phyloP scores from a whole-genome alignment of 2,797 vertebrate genomes.

The Synanceia verrucosa region DNA sequence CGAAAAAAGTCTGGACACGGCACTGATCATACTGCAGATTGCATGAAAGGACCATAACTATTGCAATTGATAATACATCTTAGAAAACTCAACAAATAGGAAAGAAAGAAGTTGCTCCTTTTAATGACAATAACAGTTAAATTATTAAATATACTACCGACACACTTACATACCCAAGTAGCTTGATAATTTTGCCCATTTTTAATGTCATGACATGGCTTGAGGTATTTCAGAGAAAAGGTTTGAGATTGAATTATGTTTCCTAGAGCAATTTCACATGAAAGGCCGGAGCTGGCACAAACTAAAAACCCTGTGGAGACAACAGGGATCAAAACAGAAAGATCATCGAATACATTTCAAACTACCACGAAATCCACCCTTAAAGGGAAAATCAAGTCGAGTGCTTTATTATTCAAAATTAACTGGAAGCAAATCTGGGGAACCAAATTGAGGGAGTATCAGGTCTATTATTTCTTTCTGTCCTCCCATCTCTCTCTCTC shows the following conservation, averaged over 20 bases:
- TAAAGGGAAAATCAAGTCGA: slow-evolving; percentile 7
- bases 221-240: slow-evolving; percentile 13
- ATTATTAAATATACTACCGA: not conserved
- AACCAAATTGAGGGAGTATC: not conserved
- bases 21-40: not conserved
- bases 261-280: slow-evolving; percentile 53
- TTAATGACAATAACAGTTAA: not conserved
- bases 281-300: slow-evolving; percentile 36
- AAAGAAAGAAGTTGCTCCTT: not conserved
- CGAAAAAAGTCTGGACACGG: too few species aligned
- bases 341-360: slow-evolving; percentile 7
- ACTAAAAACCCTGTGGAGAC: slow-evolving; percentile 24
- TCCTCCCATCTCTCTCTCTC: not conserved
- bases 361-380: slow-evolving; percentile 44
- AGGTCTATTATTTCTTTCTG: not conserved
- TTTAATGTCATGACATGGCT: not conserved
- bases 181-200: not conserved
- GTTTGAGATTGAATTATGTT: not conserved
- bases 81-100: not conserved
- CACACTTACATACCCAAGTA: not conserved
- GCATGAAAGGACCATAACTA: not conserved
- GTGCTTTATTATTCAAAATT: slow-evolving; percentile 7
- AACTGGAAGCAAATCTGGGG: slow-evolving; percentile 14
- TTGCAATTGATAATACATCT: not conserved
- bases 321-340: slow-evolving; percentile 21